These are phyloP conservation scores for Prosopocoilus inquinatus DNA, from an alignment of 2,888 invertebrate genomes.

Conservation along the genomic window DNA sequence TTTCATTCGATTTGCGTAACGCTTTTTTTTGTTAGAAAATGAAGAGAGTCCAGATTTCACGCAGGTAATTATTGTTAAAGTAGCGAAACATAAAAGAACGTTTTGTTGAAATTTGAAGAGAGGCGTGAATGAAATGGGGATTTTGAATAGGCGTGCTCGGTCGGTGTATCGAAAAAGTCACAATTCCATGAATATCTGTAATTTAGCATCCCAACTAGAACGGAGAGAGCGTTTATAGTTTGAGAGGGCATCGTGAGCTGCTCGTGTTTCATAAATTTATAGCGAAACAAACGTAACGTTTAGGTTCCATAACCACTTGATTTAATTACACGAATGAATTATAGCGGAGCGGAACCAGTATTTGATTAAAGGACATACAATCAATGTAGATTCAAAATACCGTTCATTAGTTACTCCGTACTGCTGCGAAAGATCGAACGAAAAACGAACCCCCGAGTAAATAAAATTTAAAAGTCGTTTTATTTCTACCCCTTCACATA, in stretches of 20 bases:
- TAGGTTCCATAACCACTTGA: constrained; percentile 22
- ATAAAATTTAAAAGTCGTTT: no score
- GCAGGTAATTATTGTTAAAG: no score
- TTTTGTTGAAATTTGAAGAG: no score
- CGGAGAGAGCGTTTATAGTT: not conserved
- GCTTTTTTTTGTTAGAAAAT: no score
- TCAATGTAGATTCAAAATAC: constrained; percentile 14
- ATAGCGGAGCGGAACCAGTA: constrained; percentile 18
- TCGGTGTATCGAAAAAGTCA: not conserved
- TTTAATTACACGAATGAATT: constrained; percentile 23
- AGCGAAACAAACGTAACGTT: constrained; percentile 18
- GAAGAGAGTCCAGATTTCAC: no score
- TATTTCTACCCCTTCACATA: no score
- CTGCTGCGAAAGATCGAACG: not conserved
- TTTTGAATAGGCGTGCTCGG: no score
- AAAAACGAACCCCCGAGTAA: no score
- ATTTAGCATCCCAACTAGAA: not conserved
- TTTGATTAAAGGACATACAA: constrained; percentile 19
- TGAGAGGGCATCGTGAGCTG: not conserved
- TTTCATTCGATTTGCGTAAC: no score
- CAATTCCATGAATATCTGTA: not conserved
- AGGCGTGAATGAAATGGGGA: no score
- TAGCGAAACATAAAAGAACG: no score
- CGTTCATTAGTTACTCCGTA: constrained; percentile 1
- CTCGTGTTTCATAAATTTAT: constrained; percentile 19